Evolutionary conservation across 2,888 invertebrate species (phyloP).

Genomic region (Parochlus steinenii): DNA sequence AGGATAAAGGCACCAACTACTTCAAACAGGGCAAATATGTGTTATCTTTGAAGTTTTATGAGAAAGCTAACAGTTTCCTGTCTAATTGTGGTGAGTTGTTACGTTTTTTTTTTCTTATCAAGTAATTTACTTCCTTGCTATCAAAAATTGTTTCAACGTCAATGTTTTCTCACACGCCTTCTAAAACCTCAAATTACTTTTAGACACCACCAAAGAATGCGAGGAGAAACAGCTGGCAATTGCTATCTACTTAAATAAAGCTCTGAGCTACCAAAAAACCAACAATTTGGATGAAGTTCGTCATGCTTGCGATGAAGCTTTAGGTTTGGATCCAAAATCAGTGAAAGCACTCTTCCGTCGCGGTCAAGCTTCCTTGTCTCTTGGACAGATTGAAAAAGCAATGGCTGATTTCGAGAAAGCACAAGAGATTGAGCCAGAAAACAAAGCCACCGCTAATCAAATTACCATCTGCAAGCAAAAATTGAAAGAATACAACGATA

Average conservation of each 20-base stretch:
- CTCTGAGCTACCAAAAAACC: constrained; percentile 63
- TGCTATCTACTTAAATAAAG: constrained; percentile 62
- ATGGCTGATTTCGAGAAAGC: constrained; percentile 61
- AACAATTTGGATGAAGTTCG: constrained; percentile 48
- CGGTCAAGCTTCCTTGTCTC: constrained; percentile 59
- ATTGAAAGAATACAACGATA: constrained; percentile 56
- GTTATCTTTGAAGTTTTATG: constrained; percentile 76
- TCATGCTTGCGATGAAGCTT: constrained; percentile 53
- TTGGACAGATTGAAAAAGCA: constrained; percentile 65
- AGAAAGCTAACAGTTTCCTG: constrained; percentile 38
- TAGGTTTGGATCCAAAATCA: constrained; percentile 55
- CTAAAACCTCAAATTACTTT: constrained; percentile 3
- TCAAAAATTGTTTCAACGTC: constrained; percentile 4
- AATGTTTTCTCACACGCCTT: constrained; percentile 1
- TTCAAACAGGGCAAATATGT: constrained; percentile 64
- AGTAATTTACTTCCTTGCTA: constrained; percentile 5
- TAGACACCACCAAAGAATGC: constrained; percentile 28
- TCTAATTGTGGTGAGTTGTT: constrained; percentile 18
- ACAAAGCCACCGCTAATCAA: constrained; percentile 75
- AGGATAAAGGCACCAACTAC: constrained; percentile 81
- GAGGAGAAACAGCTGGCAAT: constrained; percentile 39
- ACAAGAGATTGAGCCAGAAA: constrained; percentile 61
- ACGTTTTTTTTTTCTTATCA: constrained; percentile 1
- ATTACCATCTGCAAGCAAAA: constrained; percentile 50
- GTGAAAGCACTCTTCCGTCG: constrained; percentile 82